These are phyloP conservation scores for zebrafish (Danio rerio) DNA, from an alignment of 2,113 vertebrate species.

Conservation along the genomic window DNA sequence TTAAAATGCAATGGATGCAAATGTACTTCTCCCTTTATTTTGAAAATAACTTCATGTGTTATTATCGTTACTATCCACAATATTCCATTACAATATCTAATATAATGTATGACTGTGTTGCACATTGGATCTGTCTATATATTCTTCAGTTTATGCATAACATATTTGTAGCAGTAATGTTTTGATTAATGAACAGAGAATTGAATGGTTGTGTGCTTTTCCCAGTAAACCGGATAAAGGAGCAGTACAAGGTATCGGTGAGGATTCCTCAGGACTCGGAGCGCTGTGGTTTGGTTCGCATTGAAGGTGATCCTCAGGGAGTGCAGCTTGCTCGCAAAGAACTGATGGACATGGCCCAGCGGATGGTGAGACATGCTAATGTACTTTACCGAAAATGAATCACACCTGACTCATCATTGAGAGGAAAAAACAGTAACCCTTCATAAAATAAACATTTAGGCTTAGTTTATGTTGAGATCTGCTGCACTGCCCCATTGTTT, in stretches of 20 bases:
- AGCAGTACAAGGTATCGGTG: slow-evolving; percentile 83
- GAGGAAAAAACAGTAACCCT: too few relatives aligned
- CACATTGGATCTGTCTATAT: background rate
- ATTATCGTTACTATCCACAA: too few relatives aligned
- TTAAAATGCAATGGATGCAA: background rate
- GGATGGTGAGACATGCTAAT: slow-evolving; percentile 75
- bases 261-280: slow-evolving; percentile 80
- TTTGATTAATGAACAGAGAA: background rate
- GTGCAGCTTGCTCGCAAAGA: slow-evolving; percentile 81
- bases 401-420: too few relatives aligned
- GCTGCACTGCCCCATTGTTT: too few relatives aligned
- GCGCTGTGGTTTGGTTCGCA: slow-evolving; percentile 79
- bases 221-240: slow-evolving; percentile 83
- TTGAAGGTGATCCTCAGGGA: slow-evolving; percentile 83
- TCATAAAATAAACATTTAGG: too few relatives aligned
- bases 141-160: background rate
- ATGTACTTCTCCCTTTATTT: background rate
- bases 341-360: slow-evolving; percentile 82
- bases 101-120: background rate
- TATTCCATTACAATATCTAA: too few relatives aligned
- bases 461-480: too few relatives aligned
- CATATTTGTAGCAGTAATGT: background rate
- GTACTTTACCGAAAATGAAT: background rate
- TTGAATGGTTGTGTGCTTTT: background rate
- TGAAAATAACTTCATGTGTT: background rate